Percentiles rank a stretch among this genome's conserved stretches.
These are phyloP conservation scores for Oryzias dopingdopingensis DNA, from an alignment of 2,797 vertebrate species.

Conservation along the genomic window DNA sequence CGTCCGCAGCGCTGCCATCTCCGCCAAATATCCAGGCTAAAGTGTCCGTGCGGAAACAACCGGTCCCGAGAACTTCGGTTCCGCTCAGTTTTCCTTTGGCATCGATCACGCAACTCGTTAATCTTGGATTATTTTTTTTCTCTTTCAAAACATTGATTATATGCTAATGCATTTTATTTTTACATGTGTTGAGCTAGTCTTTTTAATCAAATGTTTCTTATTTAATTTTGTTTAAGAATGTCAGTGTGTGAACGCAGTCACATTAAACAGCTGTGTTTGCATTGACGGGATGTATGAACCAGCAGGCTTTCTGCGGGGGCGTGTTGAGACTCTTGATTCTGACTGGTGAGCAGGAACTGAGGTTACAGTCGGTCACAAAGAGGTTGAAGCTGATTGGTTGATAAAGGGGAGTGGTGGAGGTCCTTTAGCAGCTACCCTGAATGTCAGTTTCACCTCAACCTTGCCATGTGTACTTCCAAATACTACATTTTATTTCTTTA, in stretches of 20 bases:
- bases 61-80: slow-evolving; percentile 47
- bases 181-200: no score
- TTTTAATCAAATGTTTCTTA: no score
- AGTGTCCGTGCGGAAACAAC: slow-evolving; percentile 49
- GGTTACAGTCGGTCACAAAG: slow-evolving; percentile 49
- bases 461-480: neutral
- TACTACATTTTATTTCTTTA: neutral
- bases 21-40: slow-evolving; percentile 29
- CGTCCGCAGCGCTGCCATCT: slow-evolving; percentile 78
- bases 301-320: slow-evolving; percentile 23
- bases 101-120: no score
- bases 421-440: slow-evolving; percentile 7
- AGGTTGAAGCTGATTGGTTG: slow-evolving; percentile 58
- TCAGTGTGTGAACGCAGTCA: no score
- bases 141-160: no score
- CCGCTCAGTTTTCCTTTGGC: slow-evolving; percentile 35
- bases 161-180: no score
- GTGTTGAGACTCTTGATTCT: slow-evolving; percentile 28
- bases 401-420: slow-evolving; percentile 45
- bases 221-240: no score
- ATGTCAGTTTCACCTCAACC: neutral
- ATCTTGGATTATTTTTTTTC: no score
- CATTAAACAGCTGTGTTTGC: neutral
- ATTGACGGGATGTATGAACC: neutral
- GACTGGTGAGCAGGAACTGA: slow-evolving; percentile 44